phyloP scores from a whole-genome alignment of 2,113 vertebrate genomes.

The Centropristis striata region DNA sequence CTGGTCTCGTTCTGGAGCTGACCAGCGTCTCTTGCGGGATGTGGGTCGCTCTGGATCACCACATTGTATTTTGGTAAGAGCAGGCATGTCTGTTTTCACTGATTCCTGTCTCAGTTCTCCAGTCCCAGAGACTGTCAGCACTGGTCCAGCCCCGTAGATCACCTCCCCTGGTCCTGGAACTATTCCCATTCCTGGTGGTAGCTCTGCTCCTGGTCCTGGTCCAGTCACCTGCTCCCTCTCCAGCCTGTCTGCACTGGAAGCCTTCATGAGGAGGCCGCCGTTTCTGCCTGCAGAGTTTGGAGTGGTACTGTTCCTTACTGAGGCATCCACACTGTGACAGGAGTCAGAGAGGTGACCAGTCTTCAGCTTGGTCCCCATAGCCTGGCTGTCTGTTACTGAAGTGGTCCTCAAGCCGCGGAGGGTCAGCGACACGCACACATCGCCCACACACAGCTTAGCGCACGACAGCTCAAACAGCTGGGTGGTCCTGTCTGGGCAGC shows the following conservation, averaged over 20 bases:
- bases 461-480: slow-evolving; percentile 98
- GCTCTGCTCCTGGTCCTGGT: slow-evolving; percentile 84
- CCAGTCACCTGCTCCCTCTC: slow-evolving; percentile 79
- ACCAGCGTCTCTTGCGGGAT: slow-evolving; percentile 97
- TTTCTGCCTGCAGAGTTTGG: slow-evolving; percentile 77
- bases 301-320: slow-evolving; percentile 58
- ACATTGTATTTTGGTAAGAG: slow-evolving; percentile 85
- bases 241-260: slow-evolving; percentile 76
- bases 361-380: slow-evolving; percentile 75
- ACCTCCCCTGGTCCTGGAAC: slow-evolving; percentile 50
- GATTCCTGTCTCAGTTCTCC: slow-evolving; percentile 89
- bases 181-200: slow-evolving; percentile 53
- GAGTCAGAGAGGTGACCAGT: slow-evolving; percentile 63
- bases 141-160: slow-evolving; percentile 55
- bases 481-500: slow-evolving; percentile 96
- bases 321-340: slow-evolving; percentile 51
- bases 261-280: slow-evolving; percentile 85
- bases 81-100: slow-evolving; percentile 85
- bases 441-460: slow-evolving; percentile 97
- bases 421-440: slow-evolving; percentile 98
- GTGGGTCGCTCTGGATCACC: slow-evolving; percentile 82
- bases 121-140: slow-evolving; percentile 82
- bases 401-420: slow-evolving; percentile 95
- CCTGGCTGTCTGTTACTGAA: slow-evolving; percentile 88
- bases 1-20: slow-evolving; percentile 96